A percentile compares a stretch with the other conserved stretches of the same genome.
Conservation (phyloP, 2,113 vertebrate genomes). For the Prolemur simus region DNA sequence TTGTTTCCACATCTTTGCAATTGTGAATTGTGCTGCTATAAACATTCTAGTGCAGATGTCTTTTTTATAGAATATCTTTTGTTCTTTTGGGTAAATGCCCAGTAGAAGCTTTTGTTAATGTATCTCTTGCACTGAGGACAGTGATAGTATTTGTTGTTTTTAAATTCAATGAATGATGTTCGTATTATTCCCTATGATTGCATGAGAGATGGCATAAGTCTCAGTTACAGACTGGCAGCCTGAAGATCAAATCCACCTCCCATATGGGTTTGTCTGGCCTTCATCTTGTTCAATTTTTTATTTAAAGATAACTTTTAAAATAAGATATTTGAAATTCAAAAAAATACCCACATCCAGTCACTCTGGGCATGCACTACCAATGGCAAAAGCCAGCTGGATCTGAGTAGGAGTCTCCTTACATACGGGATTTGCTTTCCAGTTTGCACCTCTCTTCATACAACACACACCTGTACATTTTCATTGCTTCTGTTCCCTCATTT, state of each 20-base stretch:
- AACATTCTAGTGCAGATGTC: no score
- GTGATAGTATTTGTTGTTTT: background rate
- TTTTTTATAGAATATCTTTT: no score
- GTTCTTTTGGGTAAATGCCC: no score
- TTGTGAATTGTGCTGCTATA: no score
- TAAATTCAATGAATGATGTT: background rate
- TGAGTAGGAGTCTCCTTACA: background rate
- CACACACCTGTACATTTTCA: background rate
- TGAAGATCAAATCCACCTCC: background rate
- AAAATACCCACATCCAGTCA: background rate
- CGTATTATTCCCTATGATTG: background rate
- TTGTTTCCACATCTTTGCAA: no score
- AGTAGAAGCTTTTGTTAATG: background rate
- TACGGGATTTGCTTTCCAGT: no score
- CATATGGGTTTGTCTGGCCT: background rate
- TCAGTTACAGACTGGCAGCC: background rate
- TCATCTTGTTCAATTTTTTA: background rate
- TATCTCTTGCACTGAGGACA: background rate
- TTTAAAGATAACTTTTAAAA: background rate
- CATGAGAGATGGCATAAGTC: background rate
- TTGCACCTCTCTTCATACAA: no score
- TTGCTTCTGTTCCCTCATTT: background rate
- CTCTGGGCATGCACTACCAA: no score
- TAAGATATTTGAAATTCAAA: background rate
- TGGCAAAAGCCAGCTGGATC: background rate